Evolutionary conservation across 1,140 invertebrate species (phyloP), one percentile per base, ranked within the genome.

Genomic region (Diplogasteroides magnus): DNA sequence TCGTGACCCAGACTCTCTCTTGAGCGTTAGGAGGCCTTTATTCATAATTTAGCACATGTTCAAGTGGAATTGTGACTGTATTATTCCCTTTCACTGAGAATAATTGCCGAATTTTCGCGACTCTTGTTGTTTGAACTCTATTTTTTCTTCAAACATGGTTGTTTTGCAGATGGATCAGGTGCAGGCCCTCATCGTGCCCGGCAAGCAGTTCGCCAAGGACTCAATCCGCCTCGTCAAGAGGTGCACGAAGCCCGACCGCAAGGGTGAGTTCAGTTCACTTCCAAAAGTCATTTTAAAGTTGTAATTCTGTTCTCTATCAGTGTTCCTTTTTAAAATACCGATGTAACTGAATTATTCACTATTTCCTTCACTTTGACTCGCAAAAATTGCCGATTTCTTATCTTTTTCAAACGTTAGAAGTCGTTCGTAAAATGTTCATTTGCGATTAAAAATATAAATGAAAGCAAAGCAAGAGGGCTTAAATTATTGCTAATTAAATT

Each of bases 171-270:
- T 98, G 95, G 95, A 98, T 89, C 94, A 98, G 88, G 89, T 98
- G 78, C 90, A 91, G 79, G 91, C 91, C 85, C 90, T 96, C 78
- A 86, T 95, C 71, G 94, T 98, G 84, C 97, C 97, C 77, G 91
- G 90, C 66, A 90, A 91, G 78, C 91, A 94, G 80, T 99, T 99
- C 84, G 88, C 93, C 78, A 98, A 98, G 86, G 96, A 99, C 84
- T 98, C 96, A 19, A 84, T 87, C 70, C 83, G 96, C 84, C 87
- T 99, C 78, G 93, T 99, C 0, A 98, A 98, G 86, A 90, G 96
- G 84, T 99, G 97, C 85, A 98, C 96, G 61, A 99, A 99, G 85
- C 97, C 97, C 61, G 96, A 99, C 84, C 89, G 94, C 81, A 98
- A 95, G 91, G 93, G 93, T 94, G 57, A 23, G 66, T 81, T 62